Evolutionary conservation across 2,113 vertebrate genomes (phyloP), one percentile per base, ranked within the genome.

Genomic region (Pheucticus melanocephalus): DNA sequence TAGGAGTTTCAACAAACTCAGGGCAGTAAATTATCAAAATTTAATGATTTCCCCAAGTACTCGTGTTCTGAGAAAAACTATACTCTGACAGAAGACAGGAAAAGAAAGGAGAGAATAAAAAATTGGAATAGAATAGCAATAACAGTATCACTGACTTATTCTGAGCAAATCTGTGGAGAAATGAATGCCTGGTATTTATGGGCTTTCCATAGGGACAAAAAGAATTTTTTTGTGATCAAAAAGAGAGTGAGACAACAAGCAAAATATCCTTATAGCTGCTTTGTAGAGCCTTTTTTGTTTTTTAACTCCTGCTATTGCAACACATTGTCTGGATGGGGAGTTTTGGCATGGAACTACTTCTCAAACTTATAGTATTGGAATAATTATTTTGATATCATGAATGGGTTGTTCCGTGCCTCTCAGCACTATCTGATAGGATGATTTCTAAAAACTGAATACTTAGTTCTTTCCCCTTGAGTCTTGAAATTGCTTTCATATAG

Each of bases 141-240:
- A 86, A 25, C 11, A 60, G 30, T 71, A 68, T 68, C 60, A 37
- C 48, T 60, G 35, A 59, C 28, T 80, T 65, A 69, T 92, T 85
- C 61, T 76, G 45, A 86, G 21, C 11, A 94, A 84, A 87, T 85
- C 48, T 90, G 39, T 73, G 39, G 63, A 73, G 45, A 77, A 86
- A 82, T 39, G 31, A 73, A 64, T 83, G 33, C 5, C 40, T 79
- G 37, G 12, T 80, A 69, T 72, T 93, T 92, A 86, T 76, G 33
- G 12, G 18, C 27, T 93, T 96, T 93, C 51, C 66, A 57, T 3
- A 59, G 27, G 16, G 50, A 89, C 47, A 84, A 68, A 92, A 84
- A 71, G 5, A 88, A 88, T 66, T 79, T 92, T 76, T 85, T 50
- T 91, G 39, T 85, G 70, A 93, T 79, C 37, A 91, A 86, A 95